phyloP scores from a whole-genome alignment of 2,888 invertebrate genomes.

The Cephus spinipes region DNA sequence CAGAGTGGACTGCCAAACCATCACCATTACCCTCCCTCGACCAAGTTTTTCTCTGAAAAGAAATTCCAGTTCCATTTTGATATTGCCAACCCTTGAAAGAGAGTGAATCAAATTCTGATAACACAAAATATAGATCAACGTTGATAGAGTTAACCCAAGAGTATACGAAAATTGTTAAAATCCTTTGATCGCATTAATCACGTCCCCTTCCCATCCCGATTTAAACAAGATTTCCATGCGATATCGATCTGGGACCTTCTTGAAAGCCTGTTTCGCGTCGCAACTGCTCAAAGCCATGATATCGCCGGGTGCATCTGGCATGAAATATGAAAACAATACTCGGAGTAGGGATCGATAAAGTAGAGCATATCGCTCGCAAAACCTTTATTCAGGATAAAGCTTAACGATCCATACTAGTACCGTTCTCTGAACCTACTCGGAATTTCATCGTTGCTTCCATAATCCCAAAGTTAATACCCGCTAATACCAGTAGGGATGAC shows the following conservation, averaged over 20 bases:
- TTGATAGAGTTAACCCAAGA: not conserved
- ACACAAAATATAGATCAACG: not conserved
- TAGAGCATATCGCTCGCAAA: not conserved
- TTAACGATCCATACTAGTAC: not conserved
- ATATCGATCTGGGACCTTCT: not conserved
- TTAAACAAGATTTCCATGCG: not conserved
- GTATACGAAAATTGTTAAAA: not conserved
- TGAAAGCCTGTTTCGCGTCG: not conserved
- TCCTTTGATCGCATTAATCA: not conserved
- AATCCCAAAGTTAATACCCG: not conserved
- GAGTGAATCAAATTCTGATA: not conserved
- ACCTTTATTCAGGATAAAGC: not conserved
- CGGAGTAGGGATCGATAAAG: conserved; percentile 52
- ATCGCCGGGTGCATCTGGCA: conserved; percentile 22
- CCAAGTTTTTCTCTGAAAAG: conserved; percentile 73
- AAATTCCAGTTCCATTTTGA: not conserved
- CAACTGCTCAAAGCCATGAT: conserved; percentile 7
- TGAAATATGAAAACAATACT: conserved; percentile 56
- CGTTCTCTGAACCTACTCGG: not conserved
- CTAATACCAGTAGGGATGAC: not conserved
- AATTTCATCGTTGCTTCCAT: not conserved
- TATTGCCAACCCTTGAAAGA: not conserved
- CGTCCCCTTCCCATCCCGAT: not conserved
- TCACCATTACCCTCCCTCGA: conserved; percentile 75
- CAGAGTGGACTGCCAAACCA: conserved; percentile 65